Evolutionary conservation across 1,140 invertebrate species (phyloP), one percentile per base, ranked within the genome.

Genomic region (Batillaria attramentaria): DNA sequence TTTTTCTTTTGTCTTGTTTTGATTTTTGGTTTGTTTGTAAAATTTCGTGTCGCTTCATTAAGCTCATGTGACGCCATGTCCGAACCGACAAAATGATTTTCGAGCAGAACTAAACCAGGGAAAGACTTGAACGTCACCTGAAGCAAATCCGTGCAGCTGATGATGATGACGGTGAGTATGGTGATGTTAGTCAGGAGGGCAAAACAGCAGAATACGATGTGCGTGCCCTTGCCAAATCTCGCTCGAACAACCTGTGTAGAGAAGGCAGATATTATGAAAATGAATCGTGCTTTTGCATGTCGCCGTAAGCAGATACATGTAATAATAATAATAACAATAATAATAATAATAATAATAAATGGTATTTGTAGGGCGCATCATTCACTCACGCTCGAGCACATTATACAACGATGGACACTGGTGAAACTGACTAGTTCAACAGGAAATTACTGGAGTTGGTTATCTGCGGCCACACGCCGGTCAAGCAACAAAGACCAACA

Each of bases 91-190:
- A 43, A 70, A 65, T 73, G 33, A n/a, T 42, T 13, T 54, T 41
- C 33, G 41, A 75, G 37, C 31, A 68, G 54, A 60, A 39, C 72
- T 60, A 79, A n/a, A 73, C 69, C 50, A 75, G 80, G 72, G 92
- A 94, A 91, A 96, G 84, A 82, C 24, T 83, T n/a, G n/a, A n/a
- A n/a, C n/a, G n/a, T 74, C 0, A 83, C 82, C 75, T 86, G 75
- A 8, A 86, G 83, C 28, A 84, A 79, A 16, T 84, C 81, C 10
- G 75, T 81, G 0, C 87, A 83, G 3, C 83, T 84, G 13, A 87
- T 80, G 5, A 88, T 39, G 5, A 86, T 50, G 24, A 65, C 79
- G 0, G 81, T 62, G 37, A 87, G 83, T 0, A 91, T 87, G 37
- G 90, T 82, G 0, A 89, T 31, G 74, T 90, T 91, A 1, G 88